Evolutionary conservation across 2,797 vertebrate genomes (phyloP), one percentile per base, ranked within the genome.

Genomic region (Lophura swinhoii): DNA sequence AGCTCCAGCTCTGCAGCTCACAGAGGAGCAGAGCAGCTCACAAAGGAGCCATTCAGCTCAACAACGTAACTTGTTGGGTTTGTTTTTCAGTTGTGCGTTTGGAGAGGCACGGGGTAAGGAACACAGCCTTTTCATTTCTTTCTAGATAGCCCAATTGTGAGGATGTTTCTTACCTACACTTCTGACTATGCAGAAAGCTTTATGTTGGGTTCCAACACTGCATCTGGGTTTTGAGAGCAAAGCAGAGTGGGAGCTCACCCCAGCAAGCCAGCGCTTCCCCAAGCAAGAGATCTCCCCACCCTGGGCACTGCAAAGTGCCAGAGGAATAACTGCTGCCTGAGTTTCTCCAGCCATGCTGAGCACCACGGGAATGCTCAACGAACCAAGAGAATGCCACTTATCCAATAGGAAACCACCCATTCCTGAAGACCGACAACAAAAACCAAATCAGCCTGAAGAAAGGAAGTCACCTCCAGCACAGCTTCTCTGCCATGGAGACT

Each of bases 31-130:
- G 58, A 60, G 14, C 88, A 51, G 60, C 87, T 83, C 78, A 88
- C 93, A 95, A 87, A 95, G 63, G 79, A 95, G 78, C 82, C 87
- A 95, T 93, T 92, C 84, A 95, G 92, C 75, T 72, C 35, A 0
- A 31, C 79, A 9, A 23, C 23, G 1, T 26, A n/a, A 81, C 59
- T 83, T 86, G 22, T 56, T 77, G 37, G 53, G 75, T 76, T 82
- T 66, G 66, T 49, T 31, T 48, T 87, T 82, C 23, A 58, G 88
- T 82, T 75, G 56, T 44, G 60, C 0, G 0, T 84, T 81, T 1
- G 1, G 81, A 44, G 59, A 90, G 63, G 67, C 1, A 0, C 68
- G 87, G 39, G 77, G 69, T 67, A 85, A 88, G 71, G 64, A 76
- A 82, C 4, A 10, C 39, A 67, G 70, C 18, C 9, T 80, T 82